These are phyloP conservation scores for Tholera decimalis DNA, from an alignment of 2,888 invertebrate species.

Conservation along the genomic window DNA sequence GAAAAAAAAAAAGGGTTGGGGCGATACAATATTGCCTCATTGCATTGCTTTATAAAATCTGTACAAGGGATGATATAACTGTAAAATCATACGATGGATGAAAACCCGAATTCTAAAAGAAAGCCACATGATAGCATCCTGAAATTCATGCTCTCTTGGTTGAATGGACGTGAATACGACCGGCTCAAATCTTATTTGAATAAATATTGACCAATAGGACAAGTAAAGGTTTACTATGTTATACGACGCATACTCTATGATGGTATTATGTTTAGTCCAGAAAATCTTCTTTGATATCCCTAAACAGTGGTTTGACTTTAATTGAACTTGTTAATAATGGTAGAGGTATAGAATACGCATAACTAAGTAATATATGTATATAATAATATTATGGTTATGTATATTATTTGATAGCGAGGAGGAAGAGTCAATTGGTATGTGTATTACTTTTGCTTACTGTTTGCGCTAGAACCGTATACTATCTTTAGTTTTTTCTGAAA, in stretches of 20 bases:
- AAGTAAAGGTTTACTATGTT: slow-evolving; percentile 16
- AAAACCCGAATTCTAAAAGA: slow-evolving; percentile 21
- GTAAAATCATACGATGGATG: slow-evolving; percentile 15
- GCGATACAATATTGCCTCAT: background rate
- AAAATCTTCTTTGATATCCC: background rate
- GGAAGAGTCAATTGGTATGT: too few relatives aligned
- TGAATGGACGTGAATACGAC: slow-evolving; percentile 27
- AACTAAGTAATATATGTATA: background rate
- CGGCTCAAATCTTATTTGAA: slow-evolving; percentile 42
- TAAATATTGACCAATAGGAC: slow-evolving; percentile 35
- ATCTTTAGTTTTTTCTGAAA: too few relatives aligned
- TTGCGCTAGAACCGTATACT: too few relatives aligned
- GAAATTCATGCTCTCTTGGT: slow-evolving; percentile 12
- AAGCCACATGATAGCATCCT: slow-evolving; percentile 34
- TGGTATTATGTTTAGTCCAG: slow-evolving; percentile 5
- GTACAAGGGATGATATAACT: background rate
- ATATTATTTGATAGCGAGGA: background rate
- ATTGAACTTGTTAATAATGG: background rate
- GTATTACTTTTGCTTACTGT: too few relatives aligned
- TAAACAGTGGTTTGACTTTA: too few relatives aligned
- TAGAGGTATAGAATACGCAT: background rate
- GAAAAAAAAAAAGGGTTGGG: too few relatives aligned
- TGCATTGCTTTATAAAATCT: background rate
- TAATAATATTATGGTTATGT: too few relatives aligned
- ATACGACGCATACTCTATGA: background rate